Evolutionary conservation across 2,888 invertebrate species (phyloP), one percentile per base, ranked within the genome.

Genomic region (Anoplius nigerrimus): DNA sequence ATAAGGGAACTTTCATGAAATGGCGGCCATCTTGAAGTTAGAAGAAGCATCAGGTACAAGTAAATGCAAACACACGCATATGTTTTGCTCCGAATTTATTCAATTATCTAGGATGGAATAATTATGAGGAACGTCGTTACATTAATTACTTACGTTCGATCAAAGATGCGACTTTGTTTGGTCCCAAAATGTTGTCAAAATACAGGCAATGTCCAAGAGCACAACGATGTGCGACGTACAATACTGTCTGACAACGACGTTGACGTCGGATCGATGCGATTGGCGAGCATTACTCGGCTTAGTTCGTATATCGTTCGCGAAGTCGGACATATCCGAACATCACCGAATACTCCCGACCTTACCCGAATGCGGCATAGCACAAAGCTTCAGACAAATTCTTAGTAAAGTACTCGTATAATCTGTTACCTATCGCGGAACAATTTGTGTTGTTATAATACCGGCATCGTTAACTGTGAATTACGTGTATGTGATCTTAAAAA

Each of bases 181-280:
- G 79, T 85, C 80, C 84, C 83, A 82, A 83, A 71, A 82, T 79
- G 59, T 80, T 83, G 79, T 80, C 70, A 73, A 82, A 81, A 80
- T 82, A 34, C 79, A 78, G 80, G 74, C 71, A 79, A 83, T 78
- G 80, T 76, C 79, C 80, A 82, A 78, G 81, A 83, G 78, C 79
- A 74, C 66, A 79, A 82, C 74, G 78, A 78, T 67, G 76, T 79
- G 73, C 82, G 80, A 81, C 80, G 84, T 81, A 80, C 80, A 71
- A 85, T 80, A 84, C 82, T 84, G 81, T 84, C 79, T 83, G 84
- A 84, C 86, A 86, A 84, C 85, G 86, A 84, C 83, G 83, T 83
- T 81, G 80, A 82, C 71, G 79, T 79, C 70, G 82, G 85, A 86
- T 86, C 87, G 80, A 86, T 86, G 81, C 84, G 78, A 86, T 84